phyloP scores from a whole-genome alignment of 2,888 invertebrate genomes.

The Strigamia crassipes region DNA sequence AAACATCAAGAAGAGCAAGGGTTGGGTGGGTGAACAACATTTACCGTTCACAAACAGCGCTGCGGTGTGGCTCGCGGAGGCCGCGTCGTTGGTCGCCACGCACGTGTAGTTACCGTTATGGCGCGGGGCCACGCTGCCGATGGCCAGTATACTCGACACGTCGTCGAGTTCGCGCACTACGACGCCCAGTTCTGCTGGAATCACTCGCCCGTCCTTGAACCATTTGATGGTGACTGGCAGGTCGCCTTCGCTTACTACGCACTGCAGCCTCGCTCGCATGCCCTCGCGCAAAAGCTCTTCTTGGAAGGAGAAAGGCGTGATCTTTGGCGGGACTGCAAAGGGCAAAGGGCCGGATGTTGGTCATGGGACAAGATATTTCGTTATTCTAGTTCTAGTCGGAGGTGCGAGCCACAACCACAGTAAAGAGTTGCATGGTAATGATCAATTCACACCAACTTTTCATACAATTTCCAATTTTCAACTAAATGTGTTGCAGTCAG shows the following conservation, averaged over 20 bases:
- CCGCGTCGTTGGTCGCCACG: conserved; percentile 56
- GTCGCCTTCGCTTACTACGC: conserved; percentile 49
- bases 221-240: conserved; percentile 54
- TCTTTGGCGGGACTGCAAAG: conserved; percentile 72
- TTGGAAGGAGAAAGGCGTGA: conserved; percentile 60
- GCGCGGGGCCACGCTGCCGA: conserved; percentile 55
- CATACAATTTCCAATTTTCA: too few relatives aligned
- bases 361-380: conserved; percentile 11
- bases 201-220: conserved; percentile 57
- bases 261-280: conserved; percentile 49
- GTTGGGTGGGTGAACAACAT: conserved; percentile 43
- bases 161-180: conserved; percentile 53
- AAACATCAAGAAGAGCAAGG: conserved; percentile 29
- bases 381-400: conserved; percentile 35
- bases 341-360: conserved; percentile 44
- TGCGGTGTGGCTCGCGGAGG: conserved; percentile 61
- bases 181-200: conserved; percentile 57
- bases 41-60: conserved; percentile 71
- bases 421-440: neutral
- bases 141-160: conserved; percentile 52
- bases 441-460: neutral
- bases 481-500: too few relatives aligned
- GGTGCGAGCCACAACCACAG: conserved; percentile 32
- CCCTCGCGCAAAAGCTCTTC: conserved; percentile 53
- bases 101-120: conserved; percentile 60